Evolutionary conservation across 2,113 vertebrate species (phyloP).

Genomic region (Noturus placidus): DNA sequence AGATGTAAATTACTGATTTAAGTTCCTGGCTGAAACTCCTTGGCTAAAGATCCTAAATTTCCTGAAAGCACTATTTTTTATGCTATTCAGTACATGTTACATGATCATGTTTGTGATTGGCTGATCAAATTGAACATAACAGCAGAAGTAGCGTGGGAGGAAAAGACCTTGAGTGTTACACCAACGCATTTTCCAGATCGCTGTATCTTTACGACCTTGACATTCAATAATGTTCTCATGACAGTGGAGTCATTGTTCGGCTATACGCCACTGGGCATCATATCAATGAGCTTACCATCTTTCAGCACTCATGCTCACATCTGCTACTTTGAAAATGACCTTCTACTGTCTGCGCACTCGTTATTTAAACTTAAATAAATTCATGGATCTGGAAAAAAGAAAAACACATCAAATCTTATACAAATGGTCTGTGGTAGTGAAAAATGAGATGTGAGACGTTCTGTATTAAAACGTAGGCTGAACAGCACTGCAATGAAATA

Average conservation of each 20-base stretch:
- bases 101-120: not conserved
- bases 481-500: too few species aligned
- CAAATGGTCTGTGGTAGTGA: too few species aligned
- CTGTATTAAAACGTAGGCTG: not conserved
- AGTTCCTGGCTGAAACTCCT: not conserved
- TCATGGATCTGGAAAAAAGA: not conserved
- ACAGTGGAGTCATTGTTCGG: conserved; percentile 65
- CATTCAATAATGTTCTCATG: conserved; percentile 67
- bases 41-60: not conserved
- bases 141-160: conserved; percentile 55
- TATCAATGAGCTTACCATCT: conserved; percentile 40
- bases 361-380: conserved; percentile 1
- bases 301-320: conserved; percentile 36
- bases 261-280: conserved; percentile 41
- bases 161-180: conserved; percentile 60
- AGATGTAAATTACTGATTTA: not conserved
- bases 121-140: not conserved
- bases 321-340: conserved; percentile 42
- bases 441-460: too few species aligned
- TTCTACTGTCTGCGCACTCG: conserved; percentile 37
- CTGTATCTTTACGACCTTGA: conserved; percentile 68
- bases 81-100: not conserved
- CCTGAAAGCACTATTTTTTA: not conserved
- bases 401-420: not conserved
- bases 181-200: conserved; percentile 66